These are phyloP conservation scores for Meda fulgida DNA, from an alignment of 2,797 vertebrate species.

Conservation along the genomic window DNA sequence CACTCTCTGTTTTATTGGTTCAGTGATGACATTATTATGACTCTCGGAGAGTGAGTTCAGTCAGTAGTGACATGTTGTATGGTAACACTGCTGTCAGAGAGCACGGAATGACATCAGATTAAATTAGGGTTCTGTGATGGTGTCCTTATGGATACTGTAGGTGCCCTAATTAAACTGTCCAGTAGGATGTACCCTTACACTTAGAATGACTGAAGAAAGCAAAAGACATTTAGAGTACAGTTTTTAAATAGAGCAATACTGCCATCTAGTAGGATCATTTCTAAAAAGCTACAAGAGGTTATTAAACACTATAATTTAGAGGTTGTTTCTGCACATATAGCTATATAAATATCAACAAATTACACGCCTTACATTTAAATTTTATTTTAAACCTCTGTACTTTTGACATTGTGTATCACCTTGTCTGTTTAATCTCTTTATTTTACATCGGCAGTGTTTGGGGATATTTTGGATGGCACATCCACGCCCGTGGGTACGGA, in stretches of 20 bases:
- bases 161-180: conserved; percentile 25
- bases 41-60: neutral
- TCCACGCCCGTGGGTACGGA: conserved; percentile 56
- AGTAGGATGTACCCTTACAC: conserved; percentile 13
- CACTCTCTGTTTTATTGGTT: neutral
- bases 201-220: neutral
- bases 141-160: conserved; percentile 1
- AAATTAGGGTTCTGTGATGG: conserved; percentile 12
- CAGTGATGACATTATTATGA: neutral
- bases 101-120: conserved; percentile 19
- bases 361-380: neutral
- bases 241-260: conserved; percentile 73
- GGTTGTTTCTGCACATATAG: neutral
- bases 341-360: neutral
- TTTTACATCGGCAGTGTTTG: conserved; percentile 60
- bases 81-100: conserved; percentile 31
- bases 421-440: conserved; percentile 21
- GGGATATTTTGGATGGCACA: conserved; percentile 72
- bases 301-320: neutral
- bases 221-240: neutral
- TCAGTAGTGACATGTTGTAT: neutral
- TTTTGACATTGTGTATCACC: neutral
- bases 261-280: conserved; percentile 76
- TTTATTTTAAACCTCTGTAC: neutral
- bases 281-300: neutral